Conservation (phyloP, 2,888 invertebrate genomes). For the Lumbricus terrestris region DNA sequence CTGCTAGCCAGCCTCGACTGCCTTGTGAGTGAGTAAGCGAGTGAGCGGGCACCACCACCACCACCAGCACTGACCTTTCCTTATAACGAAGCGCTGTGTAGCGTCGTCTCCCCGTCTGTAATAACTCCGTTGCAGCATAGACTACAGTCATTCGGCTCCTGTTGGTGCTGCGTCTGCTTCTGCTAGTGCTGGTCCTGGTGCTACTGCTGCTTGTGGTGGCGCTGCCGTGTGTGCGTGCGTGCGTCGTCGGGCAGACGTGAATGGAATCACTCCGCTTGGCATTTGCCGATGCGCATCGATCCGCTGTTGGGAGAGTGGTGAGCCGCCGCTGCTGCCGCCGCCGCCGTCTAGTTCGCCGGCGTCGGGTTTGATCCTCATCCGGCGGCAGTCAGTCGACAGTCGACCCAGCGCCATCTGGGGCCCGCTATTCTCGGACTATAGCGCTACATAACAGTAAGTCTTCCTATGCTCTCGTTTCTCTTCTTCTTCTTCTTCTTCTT, state of each 20-base stretch:
- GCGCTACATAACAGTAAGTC: not conserved
- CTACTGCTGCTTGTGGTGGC: not conserved
- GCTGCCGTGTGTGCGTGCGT: not conserved
- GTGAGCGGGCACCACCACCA: not conserved
- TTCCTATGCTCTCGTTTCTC: not conserved
- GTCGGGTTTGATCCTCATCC: slow-evolving; percentile 5
- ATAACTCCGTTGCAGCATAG: not conserved
- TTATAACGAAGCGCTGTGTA: not conserved
- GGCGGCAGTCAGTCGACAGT: not conserved
- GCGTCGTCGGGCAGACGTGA: not conserved
- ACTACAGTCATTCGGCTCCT: not conserved
- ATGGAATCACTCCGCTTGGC: slow-evolving; percentile 6
- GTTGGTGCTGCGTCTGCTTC: too few species aligned
- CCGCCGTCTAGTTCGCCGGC: not conserved
- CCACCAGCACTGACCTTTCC: not conserved
- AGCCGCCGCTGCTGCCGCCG: too few species aligned
- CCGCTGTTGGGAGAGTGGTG: not conserved
- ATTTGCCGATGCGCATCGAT: not conserved
- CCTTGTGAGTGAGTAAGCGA: not conserved
- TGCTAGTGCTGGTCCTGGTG: too few species aligned
- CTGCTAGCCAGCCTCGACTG: not conserved
- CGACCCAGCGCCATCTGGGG: not conserved
- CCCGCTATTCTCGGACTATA: not conserved
- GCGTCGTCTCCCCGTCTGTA: too few species aligned
- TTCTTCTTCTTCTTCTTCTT: too few species aligned